phyloP scores from a whole-genome alignment of 1,140 invertebrate species.

The Trichomalopsis sarcophagae region DNA sequence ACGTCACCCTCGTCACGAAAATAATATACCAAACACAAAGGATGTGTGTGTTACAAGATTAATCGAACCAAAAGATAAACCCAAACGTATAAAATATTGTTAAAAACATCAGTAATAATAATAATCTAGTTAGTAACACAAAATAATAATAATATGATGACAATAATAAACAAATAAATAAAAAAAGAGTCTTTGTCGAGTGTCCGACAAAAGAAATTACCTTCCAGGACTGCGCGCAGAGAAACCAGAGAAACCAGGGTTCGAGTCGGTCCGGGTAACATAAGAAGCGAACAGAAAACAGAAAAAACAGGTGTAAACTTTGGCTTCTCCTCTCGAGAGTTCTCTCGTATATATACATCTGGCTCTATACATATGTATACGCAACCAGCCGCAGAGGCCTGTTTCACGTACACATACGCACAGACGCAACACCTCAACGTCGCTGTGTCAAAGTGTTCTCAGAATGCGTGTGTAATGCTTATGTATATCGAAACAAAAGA shows the following conservation, averaged over 20 bases:
- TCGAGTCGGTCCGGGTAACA: conserved; percentile 24
- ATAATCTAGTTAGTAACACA: background rate
- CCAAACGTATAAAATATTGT: background rate
- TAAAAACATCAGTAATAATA: background rate
- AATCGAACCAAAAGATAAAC: background rate
- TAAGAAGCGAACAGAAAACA: conserved; percentile 53
- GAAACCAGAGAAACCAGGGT: conserved; percentile 34
- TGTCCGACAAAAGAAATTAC: conserved; percentile 41
- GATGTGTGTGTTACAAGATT: background rate
- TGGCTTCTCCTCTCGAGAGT: background rate
- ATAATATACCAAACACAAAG: background rate
- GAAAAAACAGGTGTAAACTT: conserved; percentile 41
- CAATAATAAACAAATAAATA: background rate
- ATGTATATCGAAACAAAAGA: background rate
- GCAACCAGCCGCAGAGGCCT: conserved; percentile 2
- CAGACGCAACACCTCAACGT: background rate
- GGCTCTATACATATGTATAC: background rate
- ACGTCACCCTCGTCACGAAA: background rate
- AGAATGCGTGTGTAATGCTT: background rate
- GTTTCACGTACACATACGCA: background rate
- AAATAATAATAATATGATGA: conserved; percentile 5
- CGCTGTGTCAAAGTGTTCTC: background rate
- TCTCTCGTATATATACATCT: background rate
- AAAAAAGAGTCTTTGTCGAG: conserved; percentile 1
- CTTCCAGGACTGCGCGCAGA: conserved; percentile 49